These are phyloP conservation scores for Pleuronectes platessa DNA, from an alignment of 2,113 vertebrate species.

Conservation along the genomic window DNA sequence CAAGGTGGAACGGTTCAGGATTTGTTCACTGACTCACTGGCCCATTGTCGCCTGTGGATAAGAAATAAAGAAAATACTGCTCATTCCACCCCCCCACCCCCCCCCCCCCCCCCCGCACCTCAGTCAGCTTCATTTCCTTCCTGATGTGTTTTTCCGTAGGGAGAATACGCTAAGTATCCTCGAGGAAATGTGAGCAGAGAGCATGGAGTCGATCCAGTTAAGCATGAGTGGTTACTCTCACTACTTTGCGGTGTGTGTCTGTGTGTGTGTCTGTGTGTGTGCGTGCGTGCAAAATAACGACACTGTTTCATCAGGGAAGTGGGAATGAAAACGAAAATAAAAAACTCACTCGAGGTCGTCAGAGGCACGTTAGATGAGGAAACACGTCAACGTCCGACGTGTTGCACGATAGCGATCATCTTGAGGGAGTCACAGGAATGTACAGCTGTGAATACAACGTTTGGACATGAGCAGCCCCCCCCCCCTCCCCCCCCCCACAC, in stretches of 20 bases:
- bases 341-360: slow-evolving; percentile 5
- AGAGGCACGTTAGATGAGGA: not conserved
- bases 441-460: too few species aligned
- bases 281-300: slow-evolving; percentile 18
- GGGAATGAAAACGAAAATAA: slow-evolving; percentile 8
- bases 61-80: slow-evolving; percentile 41
- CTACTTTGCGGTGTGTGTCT: not conserved
- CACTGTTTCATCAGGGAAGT: slow-evolving; percentile 12
- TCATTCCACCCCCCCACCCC: too few species aligned
- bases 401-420: not conserved
- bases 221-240: slow-evolving; percentile 49
- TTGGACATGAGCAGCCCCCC: too few species aligned
- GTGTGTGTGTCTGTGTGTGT: not conserved
- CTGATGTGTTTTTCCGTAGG: slow-evolving; percentile 55
- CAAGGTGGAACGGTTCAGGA: slow-evolving; percentile 46
- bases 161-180: slow-evolving; percentile 60
- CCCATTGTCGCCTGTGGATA: slow-evolving; percentile 57
- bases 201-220: slow-evolving; percentile 55
- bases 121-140: slow-evolving; percentile 61
- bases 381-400: not conserved
- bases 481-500: too few species aligned
- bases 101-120: not conserved
- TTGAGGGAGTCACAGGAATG: not conserved
- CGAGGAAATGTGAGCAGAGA: slow-evolving; percentile 64
- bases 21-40: slow-evolving; percentile 52